Conservation (phyloP, 2,797 vertebrate genomes). For the Clarias platycephalus region DNA sequence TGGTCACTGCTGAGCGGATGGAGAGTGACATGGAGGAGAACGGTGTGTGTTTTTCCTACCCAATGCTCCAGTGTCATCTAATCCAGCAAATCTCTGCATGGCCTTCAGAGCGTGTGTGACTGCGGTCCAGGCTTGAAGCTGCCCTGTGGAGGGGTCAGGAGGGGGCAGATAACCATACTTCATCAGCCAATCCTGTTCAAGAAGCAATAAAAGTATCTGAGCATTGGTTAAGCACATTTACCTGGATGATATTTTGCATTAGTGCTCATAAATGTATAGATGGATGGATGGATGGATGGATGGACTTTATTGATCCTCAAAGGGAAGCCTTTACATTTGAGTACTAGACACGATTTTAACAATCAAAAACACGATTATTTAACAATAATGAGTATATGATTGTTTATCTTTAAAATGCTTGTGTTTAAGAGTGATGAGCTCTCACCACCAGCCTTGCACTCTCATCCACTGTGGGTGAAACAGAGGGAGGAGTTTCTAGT, state of each 20-base stretch:
- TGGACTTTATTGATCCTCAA: background rate
- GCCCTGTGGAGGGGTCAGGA: slow-evolving; percentile 70
- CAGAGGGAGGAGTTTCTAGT: slow-evolving; percentile 27
- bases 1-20: background rate
- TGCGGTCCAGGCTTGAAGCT: slow-evolving; percentile 76
- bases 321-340: background rate
- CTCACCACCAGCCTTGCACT: slow-evolving; percentile 69
- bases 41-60: slow-evolving; percentile 58
- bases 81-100: slow-evolving; percentile 77
- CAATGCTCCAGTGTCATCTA: slow-evolving; percentile 70
- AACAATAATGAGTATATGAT: background rate
- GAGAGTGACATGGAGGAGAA: background rate
- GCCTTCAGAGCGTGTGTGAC: slow-evolving; percentile 70
- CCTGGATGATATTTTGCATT: background rate
- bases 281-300: background rate
- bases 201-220: background rate
- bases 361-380: too few relatives aligned
- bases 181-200: slow-evolving; percentile 73
- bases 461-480: slow-evolving; percentile 67
- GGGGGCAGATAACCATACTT: slow-evolving; percentile 78
- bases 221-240: background rate
- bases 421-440: background rate
- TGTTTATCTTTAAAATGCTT: background rate
- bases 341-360: background rate
- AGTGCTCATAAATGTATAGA: background rate